phyloP scores from a whole-genome alignment of 2,113 vertebrate genomes.

The Nycticryphes semicollaris region DNA sequence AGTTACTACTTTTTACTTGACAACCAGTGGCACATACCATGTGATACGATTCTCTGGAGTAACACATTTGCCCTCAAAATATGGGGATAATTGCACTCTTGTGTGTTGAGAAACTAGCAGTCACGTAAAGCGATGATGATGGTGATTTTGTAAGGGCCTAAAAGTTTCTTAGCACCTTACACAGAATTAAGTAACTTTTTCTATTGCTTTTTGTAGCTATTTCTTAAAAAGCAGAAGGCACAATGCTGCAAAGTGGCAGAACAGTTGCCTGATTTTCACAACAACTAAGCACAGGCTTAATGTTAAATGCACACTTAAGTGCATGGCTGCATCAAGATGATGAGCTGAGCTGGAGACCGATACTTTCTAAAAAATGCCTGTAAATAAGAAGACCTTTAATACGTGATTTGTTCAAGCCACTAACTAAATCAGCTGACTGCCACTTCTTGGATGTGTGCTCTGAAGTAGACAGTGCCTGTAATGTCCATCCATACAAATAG shows the following conservation, averaged over 20 bases:
- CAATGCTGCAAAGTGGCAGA: background rate
- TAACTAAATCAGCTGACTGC: background rate
- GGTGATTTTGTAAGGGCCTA: background rate
- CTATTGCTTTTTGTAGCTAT: background rate
- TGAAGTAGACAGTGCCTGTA: slow-evolving; percentile 1
- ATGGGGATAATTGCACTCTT: background rate
- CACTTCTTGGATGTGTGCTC: background rate
- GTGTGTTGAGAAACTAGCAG: background rate
- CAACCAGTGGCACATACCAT: background rate
- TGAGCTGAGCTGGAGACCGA: background rate
- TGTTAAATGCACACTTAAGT: background rate
- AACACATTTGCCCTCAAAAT: background rate
- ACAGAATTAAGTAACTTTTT: background rate
- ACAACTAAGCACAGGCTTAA: background rate
- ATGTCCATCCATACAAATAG: slow-evolving; percentile 26
- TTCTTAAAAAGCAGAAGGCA: slow-evolving; percentile 15
- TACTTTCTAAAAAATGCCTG: background rate
- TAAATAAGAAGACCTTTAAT: background rate
- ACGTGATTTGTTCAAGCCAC: background rate
- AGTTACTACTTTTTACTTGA: background rate
- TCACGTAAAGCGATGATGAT: background rate
- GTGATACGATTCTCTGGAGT: background rate
- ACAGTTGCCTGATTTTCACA: slow-evolving; percentile 45
- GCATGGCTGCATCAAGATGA: background rate
- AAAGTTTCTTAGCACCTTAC: background rate